Base-by-base conservation (phyloP, 2,888 invertebrate genomes). In the Agrilus cyanescens region DNA sequence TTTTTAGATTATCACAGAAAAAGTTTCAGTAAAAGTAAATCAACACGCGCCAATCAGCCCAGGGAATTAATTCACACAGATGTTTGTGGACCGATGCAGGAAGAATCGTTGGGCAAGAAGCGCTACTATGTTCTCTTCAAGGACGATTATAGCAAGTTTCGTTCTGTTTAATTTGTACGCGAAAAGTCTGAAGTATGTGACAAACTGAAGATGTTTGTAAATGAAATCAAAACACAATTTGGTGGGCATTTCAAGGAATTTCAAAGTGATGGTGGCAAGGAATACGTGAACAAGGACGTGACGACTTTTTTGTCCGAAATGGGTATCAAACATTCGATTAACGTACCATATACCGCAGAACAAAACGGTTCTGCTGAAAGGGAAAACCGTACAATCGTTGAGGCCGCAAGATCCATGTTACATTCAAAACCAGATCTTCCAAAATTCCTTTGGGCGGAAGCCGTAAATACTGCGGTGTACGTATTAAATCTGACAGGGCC, bases 251-350 rank as follows among this genome's bases (percentile, higher is more conserved):
- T 54, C 4, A 52, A 50, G 41, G 47, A 49, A 43, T 31, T 55
- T 34, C 46, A 43, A n/a, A 47, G 42, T 7, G 52, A 52, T 32
- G 50, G 50, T 12, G 53, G 51, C 2, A 46, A 13, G 34, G 53
- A 54, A 37, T 53, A 41, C 40, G 38, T 38, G 6, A 52, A 53
- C 44, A 38, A 40, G 32, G 16, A 39, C 1, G 33, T 52, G 7
- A 41, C 42, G 13, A 12, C 35, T 8, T 48, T 50, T 32, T 33
- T 48, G 32, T 35, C 15, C 3, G 34, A 34, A 3, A 37, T 44
- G 10, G 54, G 51, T 1, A 51, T 54, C 18, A 50, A 46, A 31
- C 46, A 46, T 30, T 32, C 35, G 32, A 20, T 42, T 15, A 47
- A 37, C 5, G 18, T 18, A n/a, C n/a, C n/a, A n/a, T n/a, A n/a